Percentiles rank a stretch among this genome's conserved stretches.
These are phyloP conservation scores for Drosophila burlai DNA, from an alignment of 1,140 invertebrate genomes.

Conservation along the genomic window DNA sequence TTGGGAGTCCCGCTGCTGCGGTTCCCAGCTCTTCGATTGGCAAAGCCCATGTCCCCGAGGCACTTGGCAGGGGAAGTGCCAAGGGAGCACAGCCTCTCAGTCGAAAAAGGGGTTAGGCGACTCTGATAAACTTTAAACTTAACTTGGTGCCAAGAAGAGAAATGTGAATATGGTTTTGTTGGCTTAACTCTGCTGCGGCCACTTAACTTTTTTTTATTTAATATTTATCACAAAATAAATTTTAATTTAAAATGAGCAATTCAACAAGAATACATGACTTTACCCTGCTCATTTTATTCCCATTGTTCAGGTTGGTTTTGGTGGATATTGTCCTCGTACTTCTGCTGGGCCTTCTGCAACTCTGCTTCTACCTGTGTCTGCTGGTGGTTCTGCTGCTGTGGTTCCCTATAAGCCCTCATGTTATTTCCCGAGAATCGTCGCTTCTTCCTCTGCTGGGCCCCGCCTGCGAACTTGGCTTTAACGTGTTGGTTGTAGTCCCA, in stretches of 20 bases:
- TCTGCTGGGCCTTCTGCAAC: neutral
- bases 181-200: neutral
- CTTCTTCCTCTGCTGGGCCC: too few relatives aligned
- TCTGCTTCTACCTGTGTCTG: neutral
- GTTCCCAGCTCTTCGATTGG: conserved; percentile 32
- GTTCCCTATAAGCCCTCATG: neutral
- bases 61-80: conserved; percentile 23
- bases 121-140: conserved; percentile 25
- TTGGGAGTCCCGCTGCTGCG: conserved; percentile 21
- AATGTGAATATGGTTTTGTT: neutral
- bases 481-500: neutral
- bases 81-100: conserved; percentile 13
- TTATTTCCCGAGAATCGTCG: too few relatives aligned
- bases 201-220: neutral
- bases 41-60: conserved; percentile 26
- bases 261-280: conserved; percentile 28
- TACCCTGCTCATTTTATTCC: conserved; percentile 14
- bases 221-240: neutral
- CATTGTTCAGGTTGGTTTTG: neutral
- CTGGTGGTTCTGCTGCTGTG: neutral
- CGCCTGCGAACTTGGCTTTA: neutral
- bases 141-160: neutral
- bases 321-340: neutral
- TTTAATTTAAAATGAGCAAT: neutral
- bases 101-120: conserved; percentile 7